phyloP scores from a whole-genome alignment of 92 coral and sea anemone genomes.

The Phenganax stokvisi region DNA sequence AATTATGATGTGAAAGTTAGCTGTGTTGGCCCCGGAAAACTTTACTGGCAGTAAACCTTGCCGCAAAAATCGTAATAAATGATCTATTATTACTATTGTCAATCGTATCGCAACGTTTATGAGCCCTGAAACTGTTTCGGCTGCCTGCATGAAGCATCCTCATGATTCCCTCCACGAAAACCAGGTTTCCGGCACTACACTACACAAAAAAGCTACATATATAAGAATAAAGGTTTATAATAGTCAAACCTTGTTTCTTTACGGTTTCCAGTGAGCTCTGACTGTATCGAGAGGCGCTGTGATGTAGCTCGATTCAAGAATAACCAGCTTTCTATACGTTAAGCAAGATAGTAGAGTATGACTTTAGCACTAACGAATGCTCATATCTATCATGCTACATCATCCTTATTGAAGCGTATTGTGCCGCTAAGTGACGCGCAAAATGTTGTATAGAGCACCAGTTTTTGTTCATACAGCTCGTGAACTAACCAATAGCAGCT shows the following conservation, averaged over 20 bases:
- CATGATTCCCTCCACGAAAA: background rate
- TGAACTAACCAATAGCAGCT: background rate
- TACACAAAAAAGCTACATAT: background rate
- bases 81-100: no score
- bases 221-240: background rate
- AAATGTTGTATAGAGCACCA: constrained; percentile 3
- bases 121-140: no score
- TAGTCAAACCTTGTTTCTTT: background rate
- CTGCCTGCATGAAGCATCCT: no score
- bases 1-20: no score
- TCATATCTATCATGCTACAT: constrained; percentile 22
- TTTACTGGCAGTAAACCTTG: no score
- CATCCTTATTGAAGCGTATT: constrained; percentile 13
- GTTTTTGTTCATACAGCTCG: background rate
- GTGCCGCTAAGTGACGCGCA: background rate
- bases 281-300: constrained; percentile 4
- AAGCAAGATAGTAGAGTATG: background rate
- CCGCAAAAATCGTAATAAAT: no score
- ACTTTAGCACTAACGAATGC: constrained; percentile 19
- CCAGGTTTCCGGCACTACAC: background rate
- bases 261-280: background rate
- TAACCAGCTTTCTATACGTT: background rate
- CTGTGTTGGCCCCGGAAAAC: no score
- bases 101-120: no score
- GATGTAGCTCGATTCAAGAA: background rate